Percentiles rank a stretch among this genome's conserved stretches.
These are phyloP conservation scores for Theristus sp. DNA, from an alignment of 2,888 invertebrate genomes.

Conservation along the genomic window DNA sequence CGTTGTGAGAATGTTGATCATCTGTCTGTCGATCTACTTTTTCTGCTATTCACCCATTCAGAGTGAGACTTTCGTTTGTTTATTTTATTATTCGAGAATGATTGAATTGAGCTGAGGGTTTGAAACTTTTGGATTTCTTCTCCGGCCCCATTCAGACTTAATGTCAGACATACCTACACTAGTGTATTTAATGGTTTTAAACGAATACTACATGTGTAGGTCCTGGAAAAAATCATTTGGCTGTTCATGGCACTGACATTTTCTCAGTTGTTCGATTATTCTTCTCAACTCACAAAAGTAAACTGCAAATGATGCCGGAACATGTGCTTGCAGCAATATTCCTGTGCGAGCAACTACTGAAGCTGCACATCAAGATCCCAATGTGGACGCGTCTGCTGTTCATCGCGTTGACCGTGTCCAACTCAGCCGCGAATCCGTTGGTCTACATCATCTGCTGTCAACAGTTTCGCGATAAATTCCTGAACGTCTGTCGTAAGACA, in stretches of 20 bases:
- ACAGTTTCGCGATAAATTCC: constrained; percentile 10
- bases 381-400: constrained; percentile 25
- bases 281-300: too few species aligned
- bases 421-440: constrained; percentile 31
- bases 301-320: too few species aligned
- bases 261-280: too few species aligned
- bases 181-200: too few species aligned
- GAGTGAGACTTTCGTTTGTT: constrained; percentile 5
- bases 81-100: too few species aligned
- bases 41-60: constrained; percentile 34
- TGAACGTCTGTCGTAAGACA: neutral
- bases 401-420: constrained; percentile 28
- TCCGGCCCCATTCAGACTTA: too few species aligned
- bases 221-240: too few species aligned
- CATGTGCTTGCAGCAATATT: constrained; percentile 13
- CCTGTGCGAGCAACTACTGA: constrained; percentile 19
- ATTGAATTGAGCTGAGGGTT: too few species aligned
- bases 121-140: too few species aligned
- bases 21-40: constrained; percentile 33
- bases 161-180: too few species aligned
- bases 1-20: constrained; percentile 35
- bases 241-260: too few species aligned
- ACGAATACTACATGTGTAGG: too few species aligned
- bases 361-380: constrained; percentile 15
- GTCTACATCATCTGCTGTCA: constrained; percentile 27